These are phyloP conservation scores for Ahaetulla prasina DNA, from an alignment of 2,113 vertebrate genomes.

Conservation along the genomic window DNA sequence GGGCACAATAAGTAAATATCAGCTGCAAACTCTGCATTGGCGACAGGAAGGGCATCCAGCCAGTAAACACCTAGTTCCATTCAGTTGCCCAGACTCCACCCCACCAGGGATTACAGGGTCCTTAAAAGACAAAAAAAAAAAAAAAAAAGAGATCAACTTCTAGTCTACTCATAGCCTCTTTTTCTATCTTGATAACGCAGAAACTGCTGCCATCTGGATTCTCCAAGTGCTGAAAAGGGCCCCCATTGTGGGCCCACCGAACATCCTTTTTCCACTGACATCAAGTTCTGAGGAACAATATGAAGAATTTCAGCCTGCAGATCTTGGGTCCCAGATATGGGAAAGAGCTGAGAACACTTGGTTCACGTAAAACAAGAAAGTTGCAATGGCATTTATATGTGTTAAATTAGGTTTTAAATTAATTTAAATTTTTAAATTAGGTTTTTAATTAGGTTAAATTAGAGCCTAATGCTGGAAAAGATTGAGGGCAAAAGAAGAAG, in stretches of 20 bases:
- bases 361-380: not conserved
- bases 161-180: not conserved
- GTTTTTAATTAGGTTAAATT: no score
- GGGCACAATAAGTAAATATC: no score
- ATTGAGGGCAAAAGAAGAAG: no score
- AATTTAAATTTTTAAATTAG: no score
- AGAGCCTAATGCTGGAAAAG: no score
- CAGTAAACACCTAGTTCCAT: no score
- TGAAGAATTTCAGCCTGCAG: not conserved
- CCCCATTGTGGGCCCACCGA: not conserved
- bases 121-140: no score
- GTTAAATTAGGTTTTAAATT: no score
- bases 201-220: not conserved
- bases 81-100: no score
- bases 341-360: not conserved
- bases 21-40: no score
- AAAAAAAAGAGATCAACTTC: not conserved
- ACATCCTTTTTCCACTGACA: not conserved
- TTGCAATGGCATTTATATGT: not conserved
- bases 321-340: not conserved
- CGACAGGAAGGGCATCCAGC: no score
- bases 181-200: not conserved
- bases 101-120: no score
- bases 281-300: not conserved
- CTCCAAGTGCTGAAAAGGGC: not conserved